These are phyloP conservation scores for Pristionchus japonicus DNA, from an alignment of 2,888 invertebrate genomes.

Conservation along the genomic window DNA sequence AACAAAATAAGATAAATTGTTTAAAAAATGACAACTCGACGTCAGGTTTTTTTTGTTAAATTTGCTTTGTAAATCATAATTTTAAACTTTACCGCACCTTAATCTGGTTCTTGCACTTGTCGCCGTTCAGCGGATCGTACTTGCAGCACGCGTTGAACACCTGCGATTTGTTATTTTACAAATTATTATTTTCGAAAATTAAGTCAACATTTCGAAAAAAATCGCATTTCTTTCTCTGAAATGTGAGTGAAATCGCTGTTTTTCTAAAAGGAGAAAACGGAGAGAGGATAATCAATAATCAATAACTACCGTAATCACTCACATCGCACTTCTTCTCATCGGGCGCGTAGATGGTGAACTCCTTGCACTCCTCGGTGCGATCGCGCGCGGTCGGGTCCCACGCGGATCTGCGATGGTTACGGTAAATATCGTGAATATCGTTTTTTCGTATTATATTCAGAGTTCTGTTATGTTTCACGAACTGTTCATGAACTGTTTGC, in stretches of 20 bases:
- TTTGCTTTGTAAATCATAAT: neutral
- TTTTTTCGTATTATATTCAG: neutral
- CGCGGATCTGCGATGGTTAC: neutral
- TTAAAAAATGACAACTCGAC: no score
- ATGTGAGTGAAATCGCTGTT: neutral
- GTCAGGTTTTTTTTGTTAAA: neutral
- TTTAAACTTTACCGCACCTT: neutral
- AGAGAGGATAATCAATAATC: no score
- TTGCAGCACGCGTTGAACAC: conserved; percentile 9
- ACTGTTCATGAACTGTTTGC: neutral
- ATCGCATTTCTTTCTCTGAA: neutral
- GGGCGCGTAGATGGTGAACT: neutral
- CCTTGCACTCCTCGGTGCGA: neutral
- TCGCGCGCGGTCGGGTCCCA: conserved; percentile 22
- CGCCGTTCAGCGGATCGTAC: conserved; percentile 27
- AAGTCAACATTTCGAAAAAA: no score
- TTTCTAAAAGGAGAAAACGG: neutral
- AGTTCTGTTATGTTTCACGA: neutral
- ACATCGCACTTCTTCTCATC: neutral
- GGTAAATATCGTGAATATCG: neutral
- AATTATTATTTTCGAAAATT: neutral
- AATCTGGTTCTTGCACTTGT: conserved; percentile 10
- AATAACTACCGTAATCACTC: neutral
- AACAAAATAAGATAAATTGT: neutral
- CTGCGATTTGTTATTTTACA: neutral